Evolutionary conservation across 2,888 invertebrate species (phyloP), one percentile per base, ranked within the genome.

Genomic region (Diarsia brunnea): DNA sequence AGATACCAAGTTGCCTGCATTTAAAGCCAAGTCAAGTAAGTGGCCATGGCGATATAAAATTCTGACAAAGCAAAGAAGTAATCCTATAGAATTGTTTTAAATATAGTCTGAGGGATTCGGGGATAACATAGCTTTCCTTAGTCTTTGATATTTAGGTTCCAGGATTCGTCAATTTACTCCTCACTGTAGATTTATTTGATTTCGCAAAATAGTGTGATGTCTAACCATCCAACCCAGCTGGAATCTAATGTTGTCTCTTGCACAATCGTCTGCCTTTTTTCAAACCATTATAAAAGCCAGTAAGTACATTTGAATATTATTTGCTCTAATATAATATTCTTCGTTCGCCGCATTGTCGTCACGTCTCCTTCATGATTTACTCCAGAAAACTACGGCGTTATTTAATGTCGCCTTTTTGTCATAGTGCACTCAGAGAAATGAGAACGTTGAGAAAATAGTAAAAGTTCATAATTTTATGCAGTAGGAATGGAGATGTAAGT

Each of bases 351-450:
- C 19, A 45, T 11, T 7, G 14, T 27, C 10, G 14, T 51, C 55
- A 64, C 31, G 51, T 55, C 53, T 49, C 49, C 11, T 51, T 66
- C 64, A 55, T 60, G 63, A 65, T 65, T 75, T 69, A 69, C 64
- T 81, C 49, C 21, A 60, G 45, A 60, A 78, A 63, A 70, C 51
- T 74, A 47, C 14, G 60, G 4, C 16, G 55, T 75, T 75, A 53
- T 67, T 82, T 69, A 65, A 49, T 49, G 73, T 73, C 61, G 21
- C 5, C 19, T 67, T 21, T 45, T 31, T 47, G 43, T n/a, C 19
- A 7, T n/a, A 67, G 51, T 53, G 67, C 64, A 75, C 84, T 82
- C 67, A 43, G 19, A 71, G 27, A 55, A 65, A 82, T 84, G 75
- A 70, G 64, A 49, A 11, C 16, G 11, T 45, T 51, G 53, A 53